Base-by-base conservation (phyloP, 1,140 invertebrate species). In the Hesperophylax magnus region DNA sequence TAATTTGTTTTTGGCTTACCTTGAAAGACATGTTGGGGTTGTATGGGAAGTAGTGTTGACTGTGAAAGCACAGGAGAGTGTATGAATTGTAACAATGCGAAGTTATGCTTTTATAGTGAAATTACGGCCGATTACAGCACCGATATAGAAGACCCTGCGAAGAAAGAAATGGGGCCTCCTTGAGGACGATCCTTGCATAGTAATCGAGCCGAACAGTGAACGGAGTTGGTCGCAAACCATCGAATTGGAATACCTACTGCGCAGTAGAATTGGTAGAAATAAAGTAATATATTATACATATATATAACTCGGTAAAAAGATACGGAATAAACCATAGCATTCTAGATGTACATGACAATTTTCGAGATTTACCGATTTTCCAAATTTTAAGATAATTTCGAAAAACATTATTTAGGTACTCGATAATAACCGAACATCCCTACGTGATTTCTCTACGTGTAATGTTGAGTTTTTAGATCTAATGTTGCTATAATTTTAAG, bases 51-150 rank as follows among this genome's bases (percentile, higher is more conserved):
- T 34, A 61, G 17, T 81, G 78, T 84, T 74, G 67, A 84, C 80
- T 84, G 83, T 80, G 83, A 84, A 84, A 84, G 83, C 83, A 84
- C 80, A 78, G 80, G 65, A 78, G 83, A 27, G 72, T 58, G 80
- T 84, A 82, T 84, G 83, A 84, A 74, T 34, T 82, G 83, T 80
- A 78, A 80, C 69, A 65, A 75, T 60, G 15, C 6, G 17, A 27
- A 24, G 58, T 74, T 52, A 82, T 77, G 78, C 83, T 84, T 84
- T 84, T 84, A 84, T 84, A 84, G 83, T 80, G 83, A 84, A 84
- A 84, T 84, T 84, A 84, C 78, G 22, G 53, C 61, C 80, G 83
- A 80, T 84, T 84, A 84, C 83, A 52, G 67, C 78, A 84, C 34
- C 18, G 53, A 14, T 15, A 47, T 47, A 47, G 39, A 47, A 47